Evolutionary conservation across 2,888 invertebrate genomes (phyloP), one percentile per base, ranked within the genome.

Genomic region (Acanthopleura granulata): DNA sequence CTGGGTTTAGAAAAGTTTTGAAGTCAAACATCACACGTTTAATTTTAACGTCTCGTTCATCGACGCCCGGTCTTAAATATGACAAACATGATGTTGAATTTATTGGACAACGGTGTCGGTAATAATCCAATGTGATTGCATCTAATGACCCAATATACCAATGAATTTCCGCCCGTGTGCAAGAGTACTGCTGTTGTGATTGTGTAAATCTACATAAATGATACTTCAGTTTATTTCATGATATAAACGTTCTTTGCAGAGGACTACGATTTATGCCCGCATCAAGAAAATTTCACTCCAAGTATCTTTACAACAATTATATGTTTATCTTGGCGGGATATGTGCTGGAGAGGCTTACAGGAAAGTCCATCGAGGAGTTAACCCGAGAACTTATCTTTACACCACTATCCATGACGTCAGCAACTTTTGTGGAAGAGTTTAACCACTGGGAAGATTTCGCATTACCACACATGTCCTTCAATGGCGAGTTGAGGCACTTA

Each of bases 321-420:
- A 86, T 90, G 86, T 90, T 88, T 80, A 85, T 85, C 25, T 74
- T 90, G 70, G 90, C 89, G 4, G 90, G 87, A 6, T 81, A 88
- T 78, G 84, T 89, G 40, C 83, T 85, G 6, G 89, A 90, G 82
- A 80, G 80, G 27, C 79, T 89, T 49, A 75, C 83, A 0, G 84
- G 83, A 15, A 80, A 81, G 66, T 77, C 85, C 11, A 90, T 88
- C 87, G 88, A 89, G 76, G 76, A 80, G 0, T 79, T 89, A 57
- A 80, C 89, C 4, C 76, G 74, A n/a, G 83, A 84, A 49, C 57
- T 79, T n/a, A 77, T 90, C 9, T 79, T 90, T 30, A 75, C 80
- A 22, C 87, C 86, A 29, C 75, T 88, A 40, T 75, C 78, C 30
- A 87, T 89, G 88, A 79, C 76, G 22, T 78, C 76, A 15, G 82